Percentiles rank a stretch among this genome's conserved stretches.
phyloP scores from a whole-genome alignment of 2,888 invertebrate genomes.

The Stomorhina lunata region DNA sequence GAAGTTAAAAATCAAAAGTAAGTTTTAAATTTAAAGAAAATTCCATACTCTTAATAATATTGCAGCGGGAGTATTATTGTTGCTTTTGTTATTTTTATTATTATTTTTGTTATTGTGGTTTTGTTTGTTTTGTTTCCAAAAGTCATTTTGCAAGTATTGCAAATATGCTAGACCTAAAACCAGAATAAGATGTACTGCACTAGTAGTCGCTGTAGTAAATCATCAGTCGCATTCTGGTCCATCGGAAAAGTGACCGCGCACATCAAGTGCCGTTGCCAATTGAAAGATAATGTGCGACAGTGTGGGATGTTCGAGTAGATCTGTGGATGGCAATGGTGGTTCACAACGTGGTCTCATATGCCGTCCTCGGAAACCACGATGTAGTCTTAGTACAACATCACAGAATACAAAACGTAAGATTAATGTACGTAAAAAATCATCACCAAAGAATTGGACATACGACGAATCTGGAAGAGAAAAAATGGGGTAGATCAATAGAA shows the following conservation, averaged over 20 bases:
- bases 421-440: constrained; percentile 94
- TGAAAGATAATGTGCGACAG: constrained; percentile 90
- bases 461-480: constrained; percentile 82
- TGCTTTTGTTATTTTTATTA: constrained; percentile 61
- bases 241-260: constrained; percentile 82
- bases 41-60: constrained; percentile 46
- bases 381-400: constrained; percentile 92
- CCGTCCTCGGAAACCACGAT: constrained; percentile 91
- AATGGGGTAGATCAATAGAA: background rate
- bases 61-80: constrained; percentile 58
- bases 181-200: background rate
- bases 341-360: constrained; percentile 92
- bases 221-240: constrained; percentile 81
- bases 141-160: constrained; percentile 68
- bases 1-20: background rate
- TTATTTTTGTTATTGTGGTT: constrained; percentile 49
- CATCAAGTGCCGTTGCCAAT: constrained; percentile 91
- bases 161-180: constrained; percentile 54
- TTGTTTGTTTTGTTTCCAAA: constrained; percentile 62
- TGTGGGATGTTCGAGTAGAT: constrained; percentile 91
- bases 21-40: constrained; percentile 24
- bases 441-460: constrained; percentile 93
- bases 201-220: constrained; percentile 66
- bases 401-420: constrained; percentile 96
- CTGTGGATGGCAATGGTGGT: constrained; percentile 92